Percentiles rank a stretch among this genome's conserved stretches.
These are phyloP conservation scores for Remorina albescens DNA, from an alignment of 2,797 vertebrate species.

Conservation along the genomic window DNA sequence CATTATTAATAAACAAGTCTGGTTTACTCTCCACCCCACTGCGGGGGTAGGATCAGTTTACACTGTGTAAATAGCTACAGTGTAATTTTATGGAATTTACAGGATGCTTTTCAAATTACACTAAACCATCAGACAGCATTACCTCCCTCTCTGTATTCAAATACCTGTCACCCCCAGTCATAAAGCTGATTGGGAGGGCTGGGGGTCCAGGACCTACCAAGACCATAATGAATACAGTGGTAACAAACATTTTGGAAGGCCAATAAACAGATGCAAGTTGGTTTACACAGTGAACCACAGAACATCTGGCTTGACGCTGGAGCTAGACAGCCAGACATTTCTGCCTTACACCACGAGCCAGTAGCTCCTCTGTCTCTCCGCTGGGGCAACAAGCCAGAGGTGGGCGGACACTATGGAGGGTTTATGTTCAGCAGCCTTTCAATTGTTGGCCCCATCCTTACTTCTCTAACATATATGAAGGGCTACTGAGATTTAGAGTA, in stretches of 20 bases:
- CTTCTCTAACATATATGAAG: slow-evolving; percentile 27
- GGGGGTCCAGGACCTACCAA: slow-evolving; percentile 70
- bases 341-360: slow-evolving; percentile 85
- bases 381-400: slow-evolving; percentile 70
- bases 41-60: not conserved
- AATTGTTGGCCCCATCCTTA: slow-evolving; percentile 59
- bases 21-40: not conserved
- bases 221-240: slow-evolving; percentile 84
- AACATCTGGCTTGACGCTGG: slow-evolving; percentile 92
- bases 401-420: slow-evolving; percentile 70
- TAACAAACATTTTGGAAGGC: slow-evolving; percentile 88
- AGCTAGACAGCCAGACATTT: slow-evolving; percentile 90
- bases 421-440: slow-evolving; percentile 64
- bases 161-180: slow-evolving; percentile 41
- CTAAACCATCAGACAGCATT: not conserved
- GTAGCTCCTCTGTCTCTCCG: slow-evolving; percentile 77
- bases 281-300: slow-evolving; percentile 90
- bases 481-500: not conserved
- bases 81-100: not conserved
- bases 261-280: slow-evolving; percentile 88
- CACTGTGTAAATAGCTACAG: slow-evolving; percentile 10
- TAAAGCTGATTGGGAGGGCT: slow-evolving; percentile 38
- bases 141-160: not conserved
- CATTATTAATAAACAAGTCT: slow-evolving; percentile 1
- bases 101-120: slow-evolving; percentile 19